Conservation (phyloP, 2,888 invertebrate genomes). For the Melanophora roralis region DNA sequence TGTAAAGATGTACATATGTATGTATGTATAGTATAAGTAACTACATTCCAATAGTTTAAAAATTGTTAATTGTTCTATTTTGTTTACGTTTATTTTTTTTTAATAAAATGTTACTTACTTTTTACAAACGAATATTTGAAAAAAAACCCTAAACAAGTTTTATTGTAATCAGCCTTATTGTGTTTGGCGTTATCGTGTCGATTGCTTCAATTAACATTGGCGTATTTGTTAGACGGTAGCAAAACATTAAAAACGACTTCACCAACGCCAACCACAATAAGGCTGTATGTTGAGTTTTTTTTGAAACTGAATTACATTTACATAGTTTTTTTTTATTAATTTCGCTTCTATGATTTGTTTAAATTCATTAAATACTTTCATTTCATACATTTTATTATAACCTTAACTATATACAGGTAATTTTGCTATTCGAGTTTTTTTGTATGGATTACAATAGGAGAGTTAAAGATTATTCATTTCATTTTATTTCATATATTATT, state of each 20-base stretch:
- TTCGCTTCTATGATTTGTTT: slow-evolving; percentile 30
- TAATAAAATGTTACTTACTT: neutral
- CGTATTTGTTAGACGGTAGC: too few relatives aligned
- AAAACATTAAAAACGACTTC: too few relatives aligned
- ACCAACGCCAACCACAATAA: too few relatives aligned
- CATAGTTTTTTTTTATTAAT: slow-evolving; percentile 3
- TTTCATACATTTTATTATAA: slow-evolving; percentile 43
- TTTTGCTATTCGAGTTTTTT: slow-evolving; percentile 38
- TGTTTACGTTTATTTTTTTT: neutral
- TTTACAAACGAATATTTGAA: too few relatives aligned
- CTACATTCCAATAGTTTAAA: slow-evolving; percentile 20
- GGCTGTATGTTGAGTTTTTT: too few relatives aligned
- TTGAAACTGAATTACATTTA: slow-evolving; percentile 10
- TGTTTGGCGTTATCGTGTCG: too few relatives aligned
- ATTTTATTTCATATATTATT: neutral
- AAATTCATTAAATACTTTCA: slow-evolving; percentile 43
- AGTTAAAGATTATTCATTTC: neutral
- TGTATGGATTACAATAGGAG: neutral
- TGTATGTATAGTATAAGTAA: neutral
- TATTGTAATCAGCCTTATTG: too few relatives aligned
- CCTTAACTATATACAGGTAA: slow-evolving; percentile 53
- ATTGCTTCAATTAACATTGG: too few relatives aligned
- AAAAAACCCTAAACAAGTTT: too few relatives aligned
- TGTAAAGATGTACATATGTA: neutral
- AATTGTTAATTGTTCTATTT: slow-evolving; percentile 21